Evolutionary conservation across 2,113 vertebrate genomes (phyloP).

Genomic region (Syrmaticus mikado): DNA sequence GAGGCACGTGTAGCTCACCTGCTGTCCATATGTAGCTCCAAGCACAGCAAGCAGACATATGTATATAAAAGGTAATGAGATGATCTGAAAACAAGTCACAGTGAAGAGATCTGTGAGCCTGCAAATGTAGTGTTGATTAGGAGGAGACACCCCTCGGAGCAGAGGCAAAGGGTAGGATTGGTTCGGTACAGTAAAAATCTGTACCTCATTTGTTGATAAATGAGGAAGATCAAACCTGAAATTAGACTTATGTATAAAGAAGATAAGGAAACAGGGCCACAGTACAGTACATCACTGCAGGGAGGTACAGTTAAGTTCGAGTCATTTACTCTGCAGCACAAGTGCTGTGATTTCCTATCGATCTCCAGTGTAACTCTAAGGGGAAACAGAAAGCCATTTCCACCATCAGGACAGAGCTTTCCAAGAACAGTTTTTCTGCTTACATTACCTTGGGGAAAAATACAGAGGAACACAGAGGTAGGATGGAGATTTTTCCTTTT

Average conservation of each 20-base stretch:
- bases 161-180: neutral
- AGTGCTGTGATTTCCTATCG: neutral
- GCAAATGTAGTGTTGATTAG: neutral
- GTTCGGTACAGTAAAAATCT: neutral
- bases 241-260: neutral
- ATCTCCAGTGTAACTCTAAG: neutral
- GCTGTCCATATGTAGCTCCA: neutral
- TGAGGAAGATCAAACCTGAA: neutral
- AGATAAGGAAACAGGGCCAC: neutral
- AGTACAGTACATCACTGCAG: neutral
- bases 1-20: neutral
- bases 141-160: neutral
- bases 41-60: neutral
- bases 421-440: constrained; percentile 5
- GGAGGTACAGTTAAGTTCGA: neutral
- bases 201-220: neutral
- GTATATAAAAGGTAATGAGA: neutral
- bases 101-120: neutral
- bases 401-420: neutral
- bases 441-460: neutral
- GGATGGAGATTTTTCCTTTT: neutral
- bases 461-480: neutral
- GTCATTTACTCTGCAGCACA: neutral
- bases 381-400: neutral
- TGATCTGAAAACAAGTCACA: neutral